These are phyloP conservation scores for Halictus ligatus DNA, from an alignment of 2,888 invertebrate species.

Conservation along the genomic window DNA sequence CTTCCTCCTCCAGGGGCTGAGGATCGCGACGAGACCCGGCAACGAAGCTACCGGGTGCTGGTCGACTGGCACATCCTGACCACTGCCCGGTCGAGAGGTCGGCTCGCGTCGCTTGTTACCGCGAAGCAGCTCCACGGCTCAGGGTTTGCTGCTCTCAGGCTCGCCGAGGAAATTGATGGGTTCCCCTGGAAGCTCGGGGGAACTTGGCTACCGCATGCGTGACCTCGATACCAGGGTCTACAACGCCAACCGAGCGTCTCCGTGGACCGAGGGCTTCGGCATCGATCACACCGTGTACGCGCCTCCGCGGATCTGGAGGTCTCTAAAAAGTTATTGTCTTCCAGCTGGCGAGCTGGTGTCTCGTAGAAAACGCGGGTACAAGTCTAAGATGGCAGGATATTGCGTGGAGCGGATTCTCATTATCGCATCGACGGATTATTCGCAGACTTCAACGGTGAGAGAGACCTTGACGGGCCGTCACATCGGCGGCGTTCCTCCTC, in stretches of 20 bases:
- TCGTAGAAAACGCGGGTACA: conserved; percentile 8
- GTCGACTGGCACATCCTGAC: conserved; percentile 64
- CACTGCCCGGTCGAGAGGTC: conserved; percentile 64
- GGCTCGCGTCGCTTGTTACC: conserved; percentile 69
- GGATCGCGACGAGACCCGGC: conserved; percentile 70
- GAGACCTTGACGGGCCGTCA: conserved; percentile 31
- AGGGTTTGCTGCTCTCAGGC: conserved; percentile 53
- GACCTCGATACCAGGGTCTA: background rate
- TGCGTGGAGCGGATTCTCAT: conserved; percentile 34
- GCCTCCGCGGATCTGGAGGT: background rate
- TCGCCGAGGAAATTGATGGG: conserved; percentile 45
- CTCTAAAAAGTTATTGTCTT: conserved; percentile 11
- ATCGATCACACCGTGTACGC: background rate
- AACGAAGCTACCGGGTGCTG: conserved; percentile 70
- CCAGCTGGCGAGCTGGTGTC: background rate
- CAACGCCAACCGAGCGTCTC: background rate
- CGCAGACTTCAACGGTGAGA: conserved; percentile 7
- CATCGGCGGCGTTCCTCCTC: conserved; percentile 39
- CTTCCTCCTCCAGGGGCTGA: conserved; percentile 70
- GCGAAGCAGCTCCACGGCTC: conserved; percentile 71
- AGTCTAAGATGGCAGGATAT: conserved; percentile 41
- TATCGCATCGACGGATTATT: conserved; percentile 43
- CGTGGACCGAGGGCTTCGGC: background rate
- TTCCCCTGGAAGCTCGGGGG: conserved; percentile 15
- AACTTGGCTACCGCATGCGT: conserved; percentile 25